These are phyloP conservation scores for Endomychus coccineus DNA, from an alignment of 2,888 invertebrate genomes.

Conservation along the genomic window DNA sequence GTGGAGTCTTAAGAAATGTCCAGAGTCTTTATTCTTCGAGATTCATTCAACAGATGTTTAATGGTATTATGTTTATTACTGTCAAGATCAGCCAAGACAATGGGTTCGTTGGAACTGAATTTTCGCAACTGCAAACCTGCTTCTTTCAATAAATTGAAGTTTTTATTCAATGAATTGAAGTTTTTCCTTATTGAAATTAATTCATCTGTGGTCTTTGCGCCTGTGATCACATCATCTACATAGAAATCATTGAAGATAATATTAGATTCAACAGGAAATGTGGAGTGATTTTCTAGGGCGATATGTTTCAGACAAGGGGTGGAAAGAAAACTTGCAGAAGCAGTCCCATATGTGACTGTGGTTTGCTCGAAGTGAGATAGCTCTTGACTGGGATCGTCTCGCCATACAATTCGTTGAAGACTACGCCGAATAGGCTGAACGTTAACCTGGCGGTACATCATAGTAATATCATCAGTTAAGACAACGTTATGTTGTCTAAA, in stretches of 20 bases:
- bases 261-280: not conserved
- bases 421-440: too few species aligned
- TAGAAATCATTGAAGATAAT: constrained; percentile 3
- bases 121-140: not conserved
- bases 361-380: too few species aligned
- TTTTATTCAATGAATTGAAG: too few species aligned
- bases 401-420: too few species aligned
- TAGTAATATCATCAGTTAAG: not conserved
- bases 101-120: constrained; percentile 1
- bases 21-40: not conserved
- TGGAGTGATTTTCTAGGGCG: not conserved
- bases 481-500: constrained; percentile 2
- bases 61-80: not conserved
- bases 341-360: too few species aligned
- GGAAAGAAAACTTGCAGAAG: constrained; percentile 1
- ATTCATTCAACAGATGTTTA: not conserved
- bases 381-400: too few species aligned
- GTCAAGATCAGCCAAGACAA: not conserved
- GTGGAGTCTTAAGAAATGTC: not conserved
- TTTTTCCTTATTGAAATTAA: constrained; percentile 2
- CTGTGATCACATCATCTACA: too few species aligned
- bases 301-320: not conserved
- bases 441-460: too few species aligned
- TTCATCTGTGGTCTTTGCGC: not conserved
- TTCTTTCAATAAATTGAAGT: not conserved